phyloP scores from a whole-genome alignment of 2,888 invertebrate genomes.

The Dascillus cervinus region DNA sequence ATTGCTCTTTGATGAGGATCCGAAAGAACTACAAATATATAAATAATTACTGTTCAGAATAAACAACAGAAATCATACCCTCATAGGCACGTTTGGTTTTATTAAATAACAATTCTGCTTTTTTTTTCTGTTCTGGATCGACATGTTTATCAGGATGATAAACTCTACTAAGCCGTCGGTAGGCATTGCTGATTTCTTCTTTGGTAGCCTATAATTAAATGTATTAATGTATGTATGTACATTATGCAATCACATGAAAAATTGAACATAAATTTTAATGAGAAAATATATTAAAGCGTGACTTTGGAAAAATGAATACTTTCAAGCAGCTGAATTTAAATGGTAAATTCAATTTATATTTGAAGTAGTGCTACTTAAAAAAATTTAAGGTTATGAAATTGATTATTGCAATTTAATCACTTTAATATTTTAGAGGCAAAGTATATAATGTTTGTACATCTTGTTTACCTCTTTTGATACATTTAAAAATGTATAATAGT shows the following conservation, averaged over 20 bases:
- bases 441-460: constrained; percentile 2
- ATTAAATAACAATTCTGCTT: constrained; percentile 89
- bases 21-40: constrained; percentile 59
- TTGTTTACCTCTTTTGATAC: constrained; percentile 70
- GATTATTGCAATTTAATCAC: no score
- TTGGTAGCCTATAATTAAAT: constrained; percentile 64
- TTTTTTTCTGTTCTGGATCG: constrained; percentile 72
- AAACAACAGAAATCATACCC: constrained; percentile 43
- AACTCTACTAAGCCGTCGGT: constrained; percentile 80
- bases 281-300: no score
- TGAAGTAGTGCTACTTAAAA: no score
- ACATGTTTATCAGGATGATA: constrained; percentile 97
- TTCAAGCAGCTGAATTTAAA: no score
- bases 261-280: constrained; percentile 7
- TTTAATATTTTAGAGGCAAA: no score
- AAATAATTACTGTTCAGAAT: background rate
- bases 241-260: constrained; percentile 6
- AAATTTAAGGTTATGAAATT: constrained; percentile 3
- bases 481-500: constrained; percentile 84
- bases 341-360: no score
- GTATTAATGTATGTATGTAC: constrained; percentile 6
- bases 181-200: constrained; percentile 92
- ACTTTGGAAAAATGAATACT: constrained; percentile 1
- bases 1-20: constrained; percentile 93
- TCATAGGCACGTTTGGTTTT: constrained; percentile 92